These are phyloP conservation scores for Euura saliciscinereae DNA, from an alignment of 1,140 invertebrate genomes.

Conservation along the genomic window DNA sequence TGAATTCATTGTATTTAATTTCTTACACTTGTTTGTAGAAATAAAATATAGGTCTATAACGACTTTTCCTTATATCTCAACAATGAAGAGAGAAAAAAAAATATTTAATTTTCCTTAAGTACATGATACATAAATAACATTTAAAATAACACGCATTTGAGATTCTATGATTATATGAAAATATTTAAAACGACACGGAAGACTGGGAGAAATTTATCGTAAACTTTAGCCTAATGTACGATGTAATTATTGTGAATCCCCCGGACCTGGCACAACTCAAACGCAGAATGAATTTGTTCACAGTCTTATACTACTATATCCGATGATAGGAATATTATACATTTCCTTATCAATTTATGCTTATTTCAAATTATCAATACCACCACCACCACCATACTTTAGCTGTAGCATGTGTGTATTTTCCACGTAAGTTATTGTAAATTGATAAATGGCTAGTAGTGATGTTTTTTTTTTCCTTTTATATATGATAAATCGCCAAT, in stretches of 20 bases:
- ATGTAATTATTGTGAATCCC: slow-evolving; percentile 6
- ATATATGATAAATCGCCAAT: slow-evolving; percentile 21
- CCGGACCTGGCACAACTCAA: background rate
- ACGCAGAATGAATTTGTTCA: background rate
- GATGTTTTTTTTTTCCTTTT: slow-evolving; percentile 40
- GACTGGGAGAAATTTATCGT: background rate
- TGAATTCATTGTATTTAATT: slow-evolving; percentile 38
- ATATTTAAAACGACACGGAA: background rate
- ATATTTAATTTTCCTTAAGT: slow-evolving; percentile 18
- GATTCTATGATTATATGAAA: too few species aligned
- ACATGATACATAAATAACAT: background rate
- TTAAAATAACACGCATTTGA: background rate
- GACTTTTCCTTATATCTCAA: slow-evolving; percentile 10
- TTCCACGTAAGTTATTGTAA: slow-evolving; percentile 42
- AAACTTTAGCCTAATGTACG: slow-evolving; percentile 8
- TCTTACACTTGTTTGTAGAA: slow-evolving; percentile 30
- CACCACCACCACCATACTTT: slow-evolving; percentile 13
- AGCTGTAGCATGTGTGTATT: slow-evolving; percentile 48
- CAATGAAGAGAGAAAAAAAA: slow-evolving; percentile 2
- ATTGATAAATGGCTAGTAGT: slow-evolving; percentile 33
- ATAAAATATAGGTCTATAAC: slow-evolving; percentile 16
- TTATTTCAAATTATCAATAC: background rate
- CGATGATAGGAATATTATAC: background rate
- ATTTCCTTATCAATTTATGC: slow-evolving; percentile 6
- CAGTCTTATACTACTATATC: background rate